Base-by-base conservation (phyloP, 2,888 invertebrate genomes). In the Lamellibrachia satsuma region DNA sequence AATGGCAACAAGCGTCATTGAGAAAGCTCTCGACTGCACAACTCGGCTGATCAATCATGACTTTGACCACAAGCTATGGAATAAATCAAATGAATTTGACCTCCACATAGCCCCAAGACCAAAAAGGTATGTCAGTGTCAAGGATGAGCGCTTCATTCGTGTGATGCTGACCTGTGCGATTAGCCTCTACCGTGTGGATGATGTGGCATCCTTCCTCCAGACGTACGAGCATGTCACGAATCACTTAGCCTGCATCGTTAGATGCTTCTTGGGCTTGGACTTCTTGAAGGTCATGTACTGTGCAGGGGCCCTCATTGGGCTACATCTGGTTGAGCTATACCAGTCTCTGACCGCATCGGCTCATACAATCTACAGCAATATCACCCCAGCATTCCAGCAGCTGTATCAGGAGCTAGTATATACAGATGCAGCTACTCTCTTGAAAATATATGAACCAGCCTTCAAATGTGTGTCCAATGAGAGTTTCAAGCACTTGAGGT, bases 301-400 rank as follows among this genome's bases (percentile, higher is more conserved):
- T 90, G 57, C 92, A 90, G 90, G 92, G 52, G 93, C 92, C 27
- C 93, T 92, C 22, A 91, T 92, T 92, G 92, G 92, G 7, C 60
- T 92, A 22, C 91, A 92, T 57, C 51, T 91, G 39, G 39, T 39
- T 39, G 39, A 39, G 39, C 39, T 1, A 39, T 39, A 39, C 39
- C 9, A 15, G 60, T 15, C 11, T 60, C 60, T 4, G 60, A 60
- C 11, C 8, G 2, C 60, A 22, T 60, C 60, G 90, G 91, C 52
- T 6, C 90, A 52, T 91, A 92, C 92, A 90, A 27, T 1, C 52
- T 90, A 22, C 52, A 92, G 0, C 75, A 92, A 27, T 90, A 90
- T 15, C 92, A 55, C 2, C 92, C 93, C 22, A 39, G n/a, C 90
- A 57, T 9, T 7, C 90, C 93, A 90, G 92, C 90, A 52, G 90